Base-by-base conservation (phyloP, 2,888 invertebrate species). In the Polyommatus iphigenia region DNA sequence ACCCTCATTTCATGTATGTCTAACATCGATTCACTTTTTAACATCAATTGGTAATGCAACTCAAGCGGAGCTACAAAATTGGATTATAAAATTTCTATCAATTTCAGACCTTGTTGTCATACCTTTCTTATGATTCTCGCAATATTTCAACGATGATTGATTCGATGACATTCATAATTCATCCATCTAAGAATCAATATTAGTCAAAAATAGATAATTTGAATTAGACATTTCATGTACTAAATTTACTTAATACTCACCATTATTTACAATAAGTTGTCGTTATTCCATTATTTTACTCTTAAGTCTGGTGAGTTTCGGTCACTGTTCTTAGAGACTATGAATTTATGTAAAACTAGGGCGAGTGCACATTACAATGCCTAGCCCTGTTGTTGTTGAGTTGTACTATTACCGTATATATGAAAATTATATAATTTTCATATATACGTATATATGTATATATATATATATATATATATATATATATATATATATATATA, bases 61-160 rank as follows among this genome's bases (percentile, higher is more conserved):
- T 91, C 92, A 91, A 92, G 92, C 91, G 91, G 91, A 91, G 91
- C 89, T 91, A 90, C 89, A 81, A 91, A 91, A 90, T 91, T 90
- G 86, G 86, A 90, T 89, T 90, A 82, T 85, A 84, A 85, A 76
- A 79, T 83, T 83, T 87, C 86, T 85, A 86, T 88, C 67, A 89
- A 87, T 87, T 83, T 80, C 87, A 85, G 84, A 87, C 85, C 78
- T 77, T 41, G 80, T 85, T 81, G 85, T 89, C 86, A 84, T 85
- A 83, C 82, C 85, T 82, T 88, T 87, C 85, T 85, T 78, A 79
- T 81, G 84, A 84, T 85, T 86, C 82, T 85, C 85, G 85, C 86
- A 84, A 78, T 78, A 78, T 78, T 83, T 81, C 83, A 86, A 82
- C 84, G 78, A 77, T 82, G 78, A 79, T 82, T 84, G 85, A 86